These are phyloP conservation scores for Psittacula echo DNA, from an alignment of 2,797 vertebrate genomes.

Conservation along the genomic window DNA sequence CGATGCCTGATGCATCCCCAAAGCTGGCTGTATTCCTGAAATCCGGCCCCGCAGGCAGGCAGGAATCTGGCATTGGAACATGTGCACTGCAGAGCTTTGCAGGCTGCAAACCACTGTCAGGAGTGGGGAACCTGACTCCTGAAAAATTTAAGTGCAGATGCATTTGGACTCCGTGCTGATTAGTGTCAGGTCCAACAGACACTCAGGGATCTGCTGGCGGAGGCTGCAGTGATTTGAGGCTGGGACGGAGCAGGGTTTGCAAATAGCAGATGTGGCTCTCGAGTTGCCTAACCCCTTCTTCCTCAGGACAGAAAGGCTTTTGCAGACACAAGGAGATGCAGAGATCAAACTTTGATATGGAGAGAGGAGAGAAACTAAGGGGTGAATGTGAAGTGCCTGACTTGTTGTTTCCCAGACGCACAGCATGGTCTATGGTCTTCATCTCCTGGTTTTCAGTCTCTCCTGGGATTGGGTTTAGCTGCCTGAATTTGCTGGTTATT, in stretches of 20 bases:
- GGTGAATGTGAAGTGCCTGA: neutral
- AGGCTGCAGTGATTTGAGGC: neutral
- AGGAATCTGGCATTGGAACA: neutral
- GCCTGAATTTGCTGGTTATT: neutral
- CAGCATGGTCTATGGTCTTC: neutral
- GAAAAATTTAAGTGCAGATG: conserved; percentile 54
- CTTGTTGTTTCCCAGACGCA: neutral
- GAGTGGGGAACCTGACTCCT: conserved; percentile 3
- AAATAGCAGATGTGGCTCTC: neutral
- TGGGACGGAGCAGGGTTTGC: neutral
- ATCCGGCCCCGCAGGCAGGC: neutral
- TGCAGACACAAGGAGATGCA: neutral
- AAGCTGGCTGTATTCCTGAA: neutral
- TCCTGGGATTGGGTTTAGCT: neutral
- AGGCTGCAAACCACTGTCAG: neutral
- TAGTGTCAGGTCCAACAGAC: conserved; percentile 43
- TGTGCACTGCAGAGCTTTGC: neutral
- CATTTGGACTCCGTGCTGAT: conserved; percentile 42
- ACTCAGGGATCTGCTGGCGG: neutral
- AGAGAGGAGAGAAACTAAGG: neutral
- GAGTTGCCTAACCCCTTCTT: neutral
- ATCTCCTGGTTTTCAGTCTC: neutral
- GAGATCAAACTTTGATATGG: neutral
- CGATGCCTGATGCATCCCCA: neutral
- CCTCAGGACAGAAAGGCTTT: neutral